These are phyloP conservation scores for Papilio aristodemus DNA, from an alignment of 1,140 invertebrate genomes.

Conservation along the genomic window DNA sequence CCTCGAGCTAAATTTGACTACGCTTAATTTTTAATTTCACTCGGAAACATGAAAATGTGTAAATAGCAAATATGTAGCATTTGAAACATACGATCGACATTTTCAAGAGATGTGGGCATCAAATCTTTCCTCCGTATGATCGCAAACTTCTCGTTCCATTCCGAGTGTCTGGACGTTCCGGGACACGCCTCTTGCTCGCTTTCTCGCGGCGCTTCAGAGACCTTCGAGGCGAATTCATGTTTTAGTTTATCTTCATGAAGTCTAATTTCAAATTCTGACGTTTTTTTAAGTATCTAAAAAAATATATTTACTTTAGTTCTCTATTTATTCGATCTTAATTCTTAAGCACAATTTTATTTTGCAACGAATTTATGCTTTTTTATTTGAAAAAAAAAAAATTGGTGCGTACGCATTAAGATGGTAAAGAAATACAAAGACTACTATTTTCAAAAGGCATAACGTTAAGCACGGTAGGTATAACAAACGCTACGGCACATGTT, in stretches of 20 bases:
- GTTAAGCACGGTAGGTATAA: too few species aligned
- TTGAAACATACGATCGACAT: constrained; percentile 45
- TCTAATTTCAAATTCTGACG: constrained; percentile 43
- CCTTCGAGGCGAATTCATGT: constrained; percentile 44
- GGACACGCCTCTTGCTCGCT: constrained; percentile 48
- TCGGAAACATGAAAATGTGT: too few species aligned
- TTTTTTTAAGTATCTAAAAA: constrained; percentile 32
- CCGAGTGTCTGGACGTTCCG: not conserved
- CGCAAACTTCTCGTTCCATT: constrained; percentile 35
- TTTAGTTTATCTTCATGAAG: constrained; percentile 46
- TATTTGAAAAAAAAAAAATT: too few species aligned
- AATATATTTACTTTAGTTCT: not conserved
- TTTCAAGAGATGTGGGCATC: constrained; percentile 45
- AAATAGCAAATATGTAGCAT: too few species aligned
- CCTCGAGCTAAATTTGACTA: too few species aligned
- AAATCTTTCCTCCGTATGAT: constrained; percentile 48
- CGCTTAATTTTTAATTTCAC: too few species aligned
- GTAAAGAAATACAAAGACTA: too few species aligned
- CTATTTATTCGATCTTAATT: not conserved
- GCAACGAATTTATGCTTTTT: too few species aligned
- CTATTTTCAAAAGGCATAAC: too few species aligned
- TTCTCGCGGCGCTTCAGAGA: constrained; percentile 41
- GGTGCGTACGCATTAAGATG: too few species aligned
- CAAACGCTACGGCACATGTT: too few species aligned
- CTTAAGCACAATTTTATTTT: too few species aligned